These are phyloP conservation scores for Centroberyx gerrardi DNA, from an alignment of 2,797 vertebrate genomes.

Conservation along the genomic window DNA sequence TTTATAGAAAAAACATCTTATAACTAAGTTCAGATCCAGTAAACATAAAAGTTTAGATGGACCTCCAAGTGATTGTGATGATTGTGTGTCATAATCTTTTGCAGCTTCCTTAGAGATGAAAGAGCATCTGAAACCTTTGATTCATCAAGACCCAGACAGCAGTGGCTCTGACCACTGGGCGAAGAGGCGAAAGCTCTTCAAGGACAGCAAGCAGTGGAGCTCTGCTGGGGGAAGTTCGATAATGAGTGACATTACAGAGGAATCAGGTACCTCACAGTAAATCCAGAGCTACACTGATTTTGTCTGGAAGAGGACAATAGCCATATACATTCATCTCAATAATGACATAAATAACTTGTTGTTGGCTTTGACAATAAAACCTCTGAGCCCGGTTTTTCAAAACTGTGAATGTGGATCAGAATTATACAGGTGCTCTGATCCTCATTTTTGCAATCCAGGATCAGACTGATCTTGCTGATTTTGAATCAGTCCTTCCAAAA, in stretches of 20 bases:
- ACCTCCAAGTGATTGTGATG: neutral
- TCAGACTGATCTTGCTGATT: too few relatives aligned
- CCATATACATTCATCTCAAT: too few relatives aligned
- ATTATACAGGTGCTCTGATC: too few relatives aligned
- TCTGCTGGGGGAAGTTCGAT: conserved; percentile 89
- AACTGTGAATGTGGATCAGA: too few relatives aligned
- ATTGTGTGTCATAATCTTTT: neutral
- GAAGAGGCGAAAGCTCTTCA: conserved; percentile 89
- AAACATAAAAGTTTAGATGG: neutral
- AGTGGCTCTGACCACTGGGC: conserved; percentile 86
- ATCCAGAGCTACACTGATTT: neutral
- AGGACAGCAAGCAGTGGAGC: conserved; percentile 88
- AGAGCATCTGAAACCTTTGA: conserved; percentile 78
- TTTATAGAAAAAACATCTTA: neutral
- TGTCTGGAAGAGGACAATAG: too few relatives aligned
- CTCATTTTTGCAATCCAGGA: too few relatives aligned
- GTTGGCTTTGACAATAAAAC: too few relatives aligned
- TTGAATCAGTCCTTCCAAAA: too few relatives aligned
- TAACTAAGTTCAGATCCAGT: neutral
- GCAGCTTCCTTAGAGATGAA: conserved; percentile 76
- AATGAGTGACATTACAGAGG: conserved; percentile 90
- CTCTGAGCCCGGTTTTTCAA: too few relatives aligned
- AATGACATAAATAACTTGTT: too few relatives aligned
- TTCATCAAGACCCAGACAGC: conserved; percentile 83
- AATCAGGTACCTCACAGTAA: conserved; percentile 82